These are phyloP conservation scores for Muscina levida DNA, from an alignment of 2,888 invertebrate genomes.

Conservation along the genomic window DNA sequence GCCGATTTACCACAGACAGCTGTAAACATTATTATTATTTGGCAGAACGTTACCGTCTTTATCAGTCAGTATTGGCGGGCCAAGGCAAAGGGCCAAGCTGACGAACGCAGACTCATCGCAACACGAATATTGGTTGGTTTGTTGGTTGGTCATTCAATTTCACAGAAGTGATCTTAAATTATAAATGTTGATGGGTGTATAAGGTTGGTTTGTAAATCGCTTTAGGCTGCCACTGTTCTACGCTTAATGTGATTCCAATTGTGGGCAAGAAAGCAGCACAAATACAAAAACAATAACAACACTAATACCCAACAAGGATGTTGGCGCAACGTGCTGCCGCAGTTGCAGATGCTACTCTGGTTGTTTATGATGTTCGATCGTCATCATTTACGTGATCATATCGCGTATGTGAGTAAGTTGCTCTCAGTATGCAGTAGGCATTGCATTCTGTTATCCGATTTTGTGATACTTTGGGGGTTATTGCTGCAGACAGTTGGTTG, in stretches of 20 bases:
- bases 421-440: no score
- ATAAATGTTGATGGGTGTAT: conserved; percentile 69
- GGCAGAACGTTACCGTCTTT: conserved; percentile 51
- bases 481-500: no score
- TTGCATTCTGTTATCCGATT: no score
- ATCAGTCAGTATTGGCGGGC: background rate
- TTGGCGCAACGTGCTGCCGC: background rate
- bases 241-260: conserved; percentile 65
- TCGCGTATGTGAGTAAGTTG: background rate
- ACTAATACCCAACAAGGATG: conserved; percentile 36
- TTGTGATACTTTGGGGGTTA: no score
- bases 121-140: no score
- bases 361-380: conserved; percentile 55
- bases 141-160: conserved; percentile 51
- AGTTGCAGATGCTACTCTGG: conserved; percentile 36
- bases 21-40: conserved; percentile 58
- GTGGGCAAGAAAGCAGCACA: conserved; percentile 19
- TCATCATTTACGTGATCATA: conserved; percentile 32
- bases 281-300: conserved; percentile 11
- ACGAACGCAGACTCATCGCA: background rate
- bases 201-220: conserved; percentile 66
- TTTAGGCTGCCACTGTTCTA: conserved; percentile 70
- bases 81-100: background rate
- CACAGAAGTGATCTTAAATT: conserved; percentile 44
- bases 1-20: conserved; percentile 55